Evolutionary conservation across 2,888 invertebrate species (phyloP), one percentile per base, ranked within the genome.

Genomic region (Willowsia nigromaculata): DNA sequence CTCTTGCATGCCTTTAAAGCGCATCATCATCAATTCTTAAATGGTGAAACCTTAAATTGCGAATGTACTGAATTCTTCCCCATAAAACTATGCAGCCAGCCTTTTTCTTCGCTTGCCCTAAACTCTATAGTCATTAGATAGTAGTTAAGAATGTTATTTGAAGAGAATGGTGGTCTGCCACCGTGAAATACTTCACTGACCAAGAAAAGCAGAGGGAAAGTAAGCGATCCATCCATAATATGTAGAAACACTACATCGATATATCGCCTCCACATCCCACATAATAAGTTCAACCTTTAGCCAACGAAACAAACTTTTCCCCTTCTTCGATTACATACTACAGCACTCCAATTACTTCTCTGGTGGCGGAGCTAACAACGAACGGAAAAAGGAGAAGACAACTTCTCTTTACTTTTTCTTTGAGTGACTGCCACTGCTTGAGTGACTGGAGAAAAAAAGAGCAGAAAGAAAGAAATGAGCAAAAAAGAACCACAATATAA

Each of bases 241-340:
- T n/a, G 43, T 43, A 43, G 9, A 43, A 13, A 43, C 11, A 6
- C 9, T 43, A 9, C 43, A 0, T 37, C 5, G 65, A n/a, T 22
- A 33, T n/a, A 0, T 40, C n/a, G 11, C 33, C 33, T 62, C 1
- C n/a, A 68, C 33, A 33, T n/a, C 68, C 27, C 15, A 62, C 27
- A 62, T n/a, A 30, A 37, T 40, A 22, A 40, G 40, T 40, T 68
- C 40, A 68, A 68, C 68, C 40, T 7, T 68, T 40, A 40, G 11
- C 40, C 40, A 37, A 68, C 6, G 0, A 68, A 68, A 68, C 65
- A 68, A 68, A 68, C 40, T 68, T 68, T 68, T 22, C 33, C 15
- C 18, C 85, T 43, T 85, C 30, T 85, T 85, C 85, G 78, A 85
- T 85, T 78, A 85, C 85, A 62, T 43, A 78, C 47, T 62, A 59